phyloP scores from a whole-genome alignment of 2,797 vertebrate species.

The Dendrocincla fuliginosa region DNA sequence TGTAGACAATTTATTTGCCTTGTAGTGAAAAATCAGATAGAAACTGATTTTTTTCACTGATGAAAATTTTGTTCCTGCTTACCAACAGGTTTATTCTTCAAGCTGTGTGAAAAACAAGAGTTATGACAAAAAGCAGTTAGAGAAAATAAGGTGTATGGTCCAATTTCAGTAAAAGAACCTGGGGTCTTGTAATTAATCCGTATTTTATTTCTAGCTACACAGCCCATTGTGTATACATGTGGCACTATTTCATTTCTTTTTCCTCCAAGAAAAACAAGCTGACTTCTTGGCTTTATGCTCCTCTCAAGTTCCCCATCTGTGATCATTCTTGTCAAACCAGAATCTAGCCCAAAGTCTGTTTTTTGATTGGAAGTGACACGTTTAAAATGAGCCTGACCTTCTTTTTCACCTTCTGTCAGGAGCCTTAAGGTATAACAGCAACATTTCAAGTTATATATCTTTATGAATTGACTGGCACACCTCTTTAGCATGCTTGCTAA shows the following conservation, averaged over 20 bases:
- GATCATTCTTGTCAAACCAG: conserved; percentile 16
- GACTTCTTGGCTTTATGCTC: neutral
- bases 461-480: neutral
- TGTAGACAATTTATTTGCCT: neutral
- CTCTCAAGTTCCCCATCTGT: neutral
- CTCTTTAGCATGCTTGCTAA: conserved; percentile 32
- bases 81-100: neutral
- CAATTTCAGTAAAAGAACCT: neutral
- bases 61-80: neutral
- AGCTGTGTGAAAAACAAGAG: neutral
- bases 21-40: neutral
- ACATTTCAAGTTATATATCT: conserved; percentile 18
- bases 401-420: conserved; percentile 34
- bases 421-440: conserved; percentile 39
- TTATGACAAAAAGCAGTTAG: neutral
- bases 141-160: neutral
- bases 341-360: conserved; percentile 22
- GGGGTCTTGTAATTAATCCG: neutral
- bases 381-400: conserved; percentile 55
- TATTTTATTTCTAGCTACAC: neutral
- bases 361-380: conserved; percentile 48
- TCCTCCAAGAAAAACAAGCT: neutral
- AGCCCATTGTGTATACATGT: neutral
- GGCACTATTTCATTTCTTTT: neutral
- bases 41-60: neutral